These are phyloP conservation scores for Microctenopoma stevenorrisi DNA, from an alignment of 2,797 vertebrate genomes.

Conservation along the genomic window DNA sequence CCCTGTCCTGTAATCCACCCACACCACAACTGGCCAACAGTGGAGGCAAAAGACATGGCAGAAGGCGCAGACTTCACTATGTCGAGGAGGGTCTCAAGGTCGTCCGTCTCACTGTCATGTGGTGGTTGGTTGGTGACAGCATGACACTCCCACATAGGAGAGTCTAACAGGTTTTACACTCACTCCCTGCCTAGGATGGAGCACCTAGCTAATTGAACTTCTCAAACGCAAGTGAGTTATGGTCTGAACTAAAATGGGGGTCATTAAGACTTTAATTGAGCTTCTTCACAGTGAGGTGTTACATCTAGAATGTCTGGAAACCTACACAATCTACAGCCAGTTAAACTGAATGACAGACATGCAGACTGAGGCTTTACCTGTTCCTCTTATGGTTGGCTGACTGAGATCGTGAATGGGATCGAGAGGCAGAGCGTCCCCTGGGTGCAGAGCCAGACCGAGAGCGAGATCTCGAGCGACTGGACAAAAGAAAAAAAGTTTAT, in stretches of 20 bases:
- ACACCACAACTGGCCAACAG: slow-evolving; percentile 42
- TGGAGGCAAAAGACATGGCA: slow-evolving; percentile 36
- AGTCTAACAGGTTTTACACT: slow-evolving; percentile 21
- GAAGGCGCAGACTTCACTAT: slow-evolving; percentile 43
- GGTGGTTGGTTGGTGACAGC: slow-evolving; percentile 36
- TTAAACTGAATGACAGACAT: slow-evolving; percentile 22
- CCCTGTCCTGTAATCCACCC: slow-evolving; percentile 43
- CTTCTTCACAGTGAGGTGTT: slow-evolving; percentile 4
- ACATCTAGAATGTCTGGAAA: slow-evolving; percentile 27
- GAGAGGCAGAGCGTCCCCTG: slow-evolving; percentile 75
- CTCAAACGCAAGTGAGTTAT: slow-evolving; percentile 27
- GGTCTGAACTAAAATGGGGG: slow-evolving; percentile 21
- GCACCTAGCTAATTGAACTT: slow-evolving; percentile 55
- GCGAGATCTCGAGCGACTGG: slow-evolving; percentile 81
- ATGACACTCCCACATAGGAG: slow-evolving; percentile 22
- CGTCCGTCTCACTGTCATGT: slow-evolving; percentile 43
- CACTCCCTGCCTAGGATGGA: slow-evolving; percentile 44
- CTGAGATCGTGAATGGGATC: slow-evolving; percentile 82
- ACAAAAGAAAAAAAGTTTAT: background rate
- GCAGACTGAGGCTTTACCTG: slow-evolving; percentile 73
- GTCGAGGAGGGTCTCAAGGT: slow-evolving; percentile 23
- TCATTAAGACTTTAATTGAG: slow-evolving; percentile 24
- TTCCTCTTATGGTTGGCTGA: slow-evolving; percentile 82
- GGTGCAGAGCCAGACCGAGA: slow-evolving; percentile 79
- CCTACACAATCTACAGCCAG: slow-evolving; percentile 29